phyloP scores from a whole-genome alignment of 2,888 invertebrate species.

The Napeogenes sylphis region DNA sequence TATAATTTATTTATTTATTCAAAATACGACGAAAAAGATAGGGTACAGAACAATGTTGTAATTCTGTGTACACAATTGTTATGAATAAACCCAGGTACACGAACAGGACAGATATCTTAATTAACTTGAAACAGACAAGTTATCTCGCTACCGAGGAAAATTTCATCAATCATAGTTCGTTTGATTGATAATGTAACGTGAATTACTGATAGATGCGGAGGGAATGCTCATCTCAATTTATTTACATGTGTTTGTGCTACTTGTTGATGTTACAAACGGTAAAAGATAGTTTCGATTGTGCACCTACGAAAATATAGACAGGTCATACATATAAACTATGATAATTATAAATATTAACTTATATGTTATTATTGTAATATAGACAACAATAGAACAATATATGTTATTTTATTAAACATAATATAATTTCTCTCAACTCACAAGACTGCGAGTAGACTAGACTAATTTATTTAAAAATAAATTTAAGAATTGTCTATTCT shows the following conservation, averaged over 20 bases:
- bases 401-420: conserved; percentile 11
- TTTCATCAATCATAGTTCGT: conserved; percentile 71
- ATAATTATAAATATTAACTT: no score
- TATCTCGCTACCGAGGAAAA: conserved; percentile 73
- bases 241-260: conserved; percentile 74
- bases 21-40: no score
- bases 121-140: conserved; percentile 71
- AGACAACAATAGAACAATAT: conserved; percentile 23
- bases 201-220: conserved; percentile 73
- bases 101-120: conserved; percentile 50
- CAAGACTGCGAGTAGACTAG: no score
- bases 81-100: conserved; percentile 3
- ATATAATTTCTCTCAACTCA: neutral
- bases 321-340: neutral
- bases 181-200: conserved; percentile 76
- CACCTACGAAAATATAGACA: conserved; percentile 17
- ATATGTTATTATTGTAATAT: conserved; percentile 12
- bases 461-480: no score
- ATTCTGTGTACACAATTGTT: neutral
- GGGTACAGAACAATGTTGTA: neutral
- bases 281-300: conserved; percentile 46
- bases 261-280: conserved; percentile 71
- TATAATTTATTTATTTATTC: no score
- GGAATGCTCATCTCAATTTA: conserved; percentile 72
- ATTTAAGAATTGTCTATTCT: conserved; percentile 45